phyloP scores from a whole-genome alignment of 1,140 invertebrate species.

The Megathymus violae region DNA sequence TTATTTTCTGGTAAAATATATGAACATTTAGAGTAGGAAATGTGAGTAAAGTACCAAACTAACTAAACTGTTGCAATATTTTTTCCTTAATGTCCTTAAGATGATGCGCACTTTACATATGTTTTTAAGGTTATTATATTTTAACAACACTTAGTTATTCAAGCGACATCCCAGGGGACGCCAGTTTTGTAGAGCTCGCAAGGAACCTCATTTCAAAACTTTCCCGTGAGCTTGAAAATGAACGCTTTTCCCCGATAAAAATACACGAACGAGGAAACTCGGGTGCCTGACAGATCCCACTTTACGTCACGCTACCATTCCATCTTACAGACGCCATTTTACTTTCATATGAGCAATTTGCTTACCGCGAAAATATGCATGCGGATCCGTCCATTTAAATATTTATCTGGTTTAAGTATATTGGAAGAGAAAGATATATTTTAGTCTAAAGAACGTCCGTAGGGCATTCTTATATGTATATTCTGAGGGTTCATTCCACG shows the following conservation, averaged over 20 bases:
- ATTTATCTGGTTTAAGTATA: constrained; percentile 15
- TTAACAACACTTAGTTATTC: too few species aligned
- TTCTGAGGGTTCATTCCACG: too few species aligned
- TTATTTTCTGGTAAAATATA: too few species aligned
- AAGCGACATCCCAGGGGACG: too few species aligned
- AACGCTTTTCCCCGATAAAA: constrained; percentile 8
- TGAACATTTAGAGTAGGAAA: too few species aligned
- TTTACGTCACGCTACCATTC: background rate
- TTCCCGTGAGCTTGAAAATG: background rate
- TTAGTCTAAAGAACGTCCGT: background rate
- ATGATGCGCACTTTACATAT: too few species aligned
- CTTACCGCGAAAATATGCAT: constrained; percentile 12
- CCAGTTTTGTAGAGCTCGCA: too few species aligned
- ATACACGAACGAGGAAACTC: constrained; percentile 14
- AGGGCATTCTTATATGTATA: too few species aligned
- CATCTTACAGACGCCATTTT: constrained; percentile 14
- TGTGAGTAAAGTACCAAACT: too few species aligned
- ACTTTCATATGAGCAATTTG: constrained; percentile 23
- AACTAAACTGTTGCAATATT: too few species aligned
- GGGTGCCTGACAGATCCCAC: constrained; percentile 3
- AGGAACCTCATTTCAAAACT: background rate
- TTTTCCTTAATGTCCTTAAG: too few species aligned
- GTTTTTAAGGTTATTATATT: too few species aligned
- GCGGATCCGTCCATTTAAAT: constrained; percentile 13
- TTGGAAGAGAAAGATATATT: constrained; percentile 1